A percentile compares a stretch with the other conserved stretches of the same genome.
Evolutionary conservation across 2,113 vertebrate genomes (phyloP).

Genomic region (Eleginops maclovinus): DNA sequence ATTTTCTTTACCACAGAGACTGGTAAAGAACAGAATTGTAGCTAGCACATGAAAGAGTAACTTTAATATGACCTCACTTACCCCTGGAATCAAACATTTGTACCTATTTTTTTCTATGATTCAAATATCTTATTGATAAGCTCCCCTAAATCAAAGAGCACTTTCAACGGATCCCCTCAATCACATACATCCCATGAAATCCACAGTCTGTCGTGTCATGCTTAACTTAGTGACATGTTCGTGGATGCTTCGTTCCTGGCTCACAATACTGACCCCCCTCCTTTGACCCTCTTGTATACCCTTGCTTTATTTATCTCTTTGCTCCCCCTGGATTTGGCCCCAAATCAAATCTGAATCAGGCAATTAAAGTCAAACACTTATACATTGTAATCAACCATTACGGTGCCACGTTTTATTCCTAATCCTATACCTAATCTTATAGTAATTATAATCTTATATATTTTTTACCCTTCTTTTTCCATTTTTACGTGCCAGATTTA

Average conservation of each 20-base stretch:
- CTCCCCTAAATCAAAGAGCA: neutral
- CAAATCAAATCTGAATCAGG: neutral
- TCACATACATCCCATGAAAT: neutral
- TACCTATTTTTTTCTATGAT: neutral
- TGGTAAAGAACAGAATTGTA: neutral
- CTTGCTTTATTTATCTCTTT: neutral
- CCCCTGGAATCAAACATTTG: neutral
- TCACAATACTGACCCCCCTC: neutral
- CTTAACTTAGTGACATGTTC: slow-evolving; percentile 10
- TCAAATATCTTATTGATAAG: neutral
- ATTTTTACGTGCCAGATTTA: too few relatives aligned
- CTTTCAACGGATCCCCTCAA: neutral
- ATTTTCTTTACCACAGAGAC: neutral
- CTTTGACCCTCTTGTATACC: neutral
- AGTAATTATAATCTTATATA: neutral
- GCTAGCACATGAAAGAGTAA: neutral
- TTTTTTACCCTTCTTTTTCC: too few relatives aligned
- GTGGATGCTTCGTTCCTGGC: slow-evolving; percentile 9
- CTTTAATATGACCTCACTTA: neutral
- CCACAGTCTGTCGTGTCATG: neutral
- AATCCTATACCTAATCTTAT: neutral
- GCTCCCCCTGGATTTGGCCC: slow-evolving; percentile 1
- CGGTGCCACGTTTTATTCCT: neutral
- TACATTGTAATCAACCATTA: neutral
- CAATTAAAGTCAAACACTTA: neutral